Percentiles rank a stretch among this genome's conserved stretches.
phyloP scores from a whole-genome alignment of 2,888 invertebrate species.

The Eupsilia transversa region DNA sequence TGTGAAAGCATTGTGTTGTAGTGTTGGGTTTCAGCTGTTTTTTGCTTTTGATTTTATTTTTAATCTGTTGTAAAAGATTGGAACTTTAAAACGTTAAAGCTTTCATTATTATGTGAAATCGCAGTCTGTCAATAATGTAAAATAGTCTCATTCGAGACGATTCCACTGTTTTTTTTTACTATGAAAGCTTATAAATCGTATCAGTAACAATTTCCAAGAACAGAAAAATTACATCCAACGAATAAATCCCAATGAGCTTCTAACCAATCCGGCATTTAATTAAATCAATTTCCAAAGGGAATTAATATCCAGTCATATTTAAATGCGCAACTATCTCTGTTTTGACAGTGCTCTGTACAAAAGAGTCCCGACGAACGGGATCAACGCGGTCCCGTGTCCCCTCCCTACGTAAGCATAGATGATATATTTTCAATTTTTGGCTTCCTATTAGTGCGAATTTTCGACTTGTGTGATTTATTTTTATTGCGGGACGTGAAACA shows the following conservation, averaged over 20 bases:
- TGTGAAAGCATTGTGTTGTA: slow-evolving; percentile 55
- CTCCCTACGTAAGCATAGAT: slow-evolving; percentile 80
- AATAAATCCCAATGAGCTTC: slow-evolving; percentile 41
- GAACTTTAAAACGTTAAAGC: background rate
- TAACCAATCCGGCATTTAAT: slow-evolving; percentile 64
- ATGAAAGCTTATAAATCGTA: background rate
- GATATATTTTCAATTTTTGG: slow-evolving; percentile 90
- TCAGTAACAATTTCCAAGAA: background rate
- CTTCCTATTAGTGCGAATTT: slow-evolving; percentile 81
- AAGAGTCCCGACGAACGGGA: slow-evolving; percentile 76
- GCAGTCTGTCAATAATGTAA: background rate
- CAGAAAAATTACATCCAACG: background rate
- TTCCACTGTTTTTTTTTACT: slow-evolving; percentile 1
- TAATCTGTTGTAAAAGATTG: slow-evolving; percentile 28
- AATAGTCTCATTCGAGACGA: background rate
- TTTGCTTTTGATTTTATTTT: slow-evolving; percentile 19
- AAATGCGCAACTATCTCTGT: slow-evolving; percentile 83
- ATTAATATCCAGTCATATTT: slow-evolving; percentile 75
- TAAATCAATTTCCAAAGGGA: slow-evolving; percentile 75
- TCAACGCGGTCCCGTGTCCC: slow-evolving; percentile 75
- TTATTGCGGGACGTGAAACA: slow-evolving; percentile 49
- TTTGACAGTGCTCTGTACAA: slow-evolving; percentile 85
- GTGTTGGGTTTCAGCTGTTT: slow-evolving; percentile 29
- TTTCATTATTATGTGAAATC: background rate
- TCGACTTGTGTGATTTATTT: slow-evolving; percentile 83